These are phyloP conservation scores for Cynopterus brachyotis DNA, from an alignment of 2,113 vertebrate genomes.

Conservation along the genomic window DNA sequence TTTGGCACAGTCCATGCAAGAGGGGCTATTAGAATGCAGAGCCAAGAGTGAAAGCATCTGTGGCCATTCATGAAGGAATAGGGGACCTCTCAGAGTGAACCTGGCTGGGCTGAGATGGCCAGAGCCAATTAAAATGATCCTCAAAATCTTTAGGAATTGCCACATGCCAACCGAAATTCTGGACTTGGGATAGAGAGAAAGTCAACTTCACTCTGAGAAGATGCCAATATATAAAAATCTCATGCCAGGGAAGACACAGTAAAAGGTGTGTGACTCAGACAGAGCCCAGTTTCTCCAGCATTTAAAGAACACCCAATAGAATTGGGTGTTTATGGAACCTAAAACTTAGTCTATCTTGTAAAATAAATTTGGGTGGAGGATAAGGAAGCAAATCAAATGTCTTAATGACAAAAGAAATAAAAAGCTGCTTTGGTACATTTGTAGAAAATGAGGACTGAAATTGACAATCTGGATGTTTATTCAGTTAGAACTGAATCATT, in stretches of 20 bases:
- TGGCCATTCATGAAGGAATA: slow-evolving; percentile 58
- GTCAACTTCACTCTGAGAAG: slow-evolving; percentile 69
- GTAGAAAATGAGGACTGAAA: slow-evolving; percentile 27
- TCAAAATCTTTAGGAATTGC: slow-evolving; percentile 19
- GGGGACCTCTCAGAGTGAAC: slow-evolving; percentile 70
- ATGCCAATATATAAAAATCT: slow-evolving; percentile 58
- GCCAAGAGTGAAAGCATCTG: slow-evolving; percentile 65
- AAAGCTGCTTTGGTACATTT: not conserved
- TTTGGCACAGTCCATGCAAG: slow-evolving; percentile 80
- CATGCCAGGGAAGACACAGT: slow-evolving; percentile 65
- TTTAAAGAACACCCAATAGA: slow-evolving; percentile 34
- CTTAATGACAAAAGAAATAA: slow-evolving; percentile 30
- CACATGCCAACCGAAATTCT: slow-evolving; percentile 45
- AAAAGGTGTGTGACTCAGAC: slow-evolving; percentile 71
- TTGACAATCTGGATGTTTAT: not conserved
- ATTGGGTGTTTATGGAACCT: slow-evolving; percentile 3
- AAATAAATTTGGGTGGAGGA: slow-evolving; percentile 16
- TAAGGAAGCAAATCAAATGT: slow-evolving; percentile 20
- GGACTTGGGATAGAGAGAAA: not conserved
- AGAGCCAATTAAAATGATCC: slow-evolving; percentile 48
- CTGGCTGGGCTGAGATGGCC: not conserved
- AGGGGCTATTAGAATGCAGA: slow-evolving; percentile 78
- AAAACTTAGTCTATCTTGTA: not conserved
- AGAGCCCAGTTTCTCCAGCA: slow-evolving; percentile 25
- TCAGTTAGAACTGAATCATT: not conserved